These are phyloP conservation scores for Aporophyla lueneburgensis DNA, from an alignment of 2,888 invertebrate species.

Conservation along the genomic window DNA sequence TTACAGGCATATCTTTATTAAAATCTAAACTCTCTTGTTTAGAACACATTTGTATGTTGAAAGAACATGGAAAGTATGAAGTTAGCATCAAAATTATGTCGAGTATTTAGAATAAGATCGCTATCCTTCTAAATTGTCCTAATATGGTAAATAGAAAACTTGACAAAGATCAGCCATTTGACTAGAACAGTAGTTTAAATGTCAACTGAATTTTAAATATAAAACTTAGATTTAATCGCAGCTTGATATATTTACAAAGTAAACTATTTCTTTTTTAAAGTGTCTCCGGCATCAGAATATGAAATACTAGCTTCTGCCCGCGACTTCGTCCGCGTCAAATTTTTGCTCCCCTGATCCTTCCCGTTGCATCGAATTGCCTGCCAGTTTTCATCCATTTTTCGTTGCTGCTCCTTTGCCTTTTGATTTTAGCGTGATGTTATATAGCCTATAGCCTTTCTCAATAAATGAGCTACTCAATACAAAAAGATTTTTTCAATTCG, in stretches of 20 bases:
- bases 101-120: not conserved
- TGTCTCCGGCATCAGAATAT: too few species aligned
- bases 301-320: too few species aligned
- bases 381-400: too few species aligned
- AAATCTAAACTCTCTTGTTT: conserved; percentile 17
- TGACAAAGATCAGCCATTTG: not conserved
- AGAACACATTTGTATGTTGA: not conserved
- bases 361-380: too few species aligned
- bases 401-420: too few species aligned
- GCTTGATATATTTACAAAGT: not conserved
- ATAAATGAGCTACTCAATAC: too few species aligned
- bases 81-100: conserved; percentile 9
- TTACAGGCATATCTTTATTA: not conserved
- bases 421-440: too few species aligned
- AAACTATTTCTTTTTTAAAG: not conserved
- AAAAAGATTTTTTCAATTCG: too few species aligned
- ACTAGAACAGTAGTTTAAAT: not conserved
- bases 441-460: too few species aligned
- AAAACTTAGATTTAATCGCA: not conserved
- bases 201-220: not conserved
- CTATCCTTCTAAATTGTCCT: not conserved
- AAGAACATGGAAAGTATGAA: not conserved
- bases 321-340: too few species aligned
- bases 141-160: not conserved
- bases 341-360: too few species aligned